A percentile compares a stretch with the other conserved stretches of the same genome.
Evolutionary conservation across 2,888 invertebrate species (phyloP).

Genomic region (Papilio protenor): DNA sequence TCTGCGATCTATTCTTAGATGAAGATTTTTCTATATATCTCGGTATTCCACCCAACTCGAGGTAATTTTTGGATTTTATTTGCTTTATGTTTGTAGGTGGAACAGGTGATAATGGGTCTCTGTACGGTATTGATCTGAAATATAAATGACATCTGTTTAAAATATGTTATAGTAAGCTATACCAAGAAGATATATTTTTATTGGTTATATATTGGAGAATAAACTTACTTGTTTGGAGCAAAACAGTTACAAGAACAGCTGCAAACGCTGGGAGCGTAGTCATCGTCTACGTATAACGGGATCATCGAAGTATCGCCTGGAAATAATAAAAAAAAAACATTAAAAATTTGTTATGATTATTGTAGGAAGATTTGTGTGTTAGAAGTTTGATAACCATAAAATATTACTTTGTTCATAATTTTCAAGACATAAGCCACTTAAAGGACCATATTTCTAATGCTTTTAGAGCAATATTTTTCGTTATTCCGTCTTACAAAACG

Average conservation of each 20-base stretch:
- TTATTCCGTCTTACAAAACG: no score
- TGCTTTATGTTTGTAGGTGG: constrained; percentile 74
- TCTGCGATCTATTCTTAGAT: constrained; percentile 71
- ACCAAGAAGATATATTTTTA: no score
- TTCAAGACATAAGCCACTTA: no score
- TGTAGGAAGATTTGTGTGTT: neutral
- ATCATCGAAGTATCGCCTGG: constrained; percentile 75
- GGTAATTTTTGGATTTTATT: constrained; percentile 68
- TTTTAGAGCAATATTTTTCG: no score
- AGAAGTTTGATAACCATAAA: neutral
- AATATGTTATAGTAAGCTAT: neutral
- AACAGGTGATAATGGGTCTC: constrained; percentile 77
- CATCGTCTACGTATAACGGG: constrained; percentile 75
- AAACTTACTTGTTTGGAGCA: constrained; percentile 72
- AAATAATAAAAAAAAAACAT: constrained; percentile 39
- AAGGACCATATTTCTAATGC: no score
- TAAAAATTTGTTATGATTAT: neutral
- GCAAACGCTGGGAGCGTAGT: constrained; percentile 79
- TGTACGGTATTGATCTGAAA: constrained; percentile 74
- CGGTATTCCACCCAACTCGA: constrained; percentile 68
- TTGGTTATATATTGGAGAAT: neutral
- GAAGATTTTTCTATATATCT: constrained; percentile 77
- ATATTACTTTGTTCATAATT: no score
- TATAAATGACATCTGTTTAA: neutral
- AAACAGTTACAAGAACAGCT: constrained; percentile 81